Base-by-base conservation (phyloP, 1,140 invertebrate species). In the Drosophila teissieri region DNA sequence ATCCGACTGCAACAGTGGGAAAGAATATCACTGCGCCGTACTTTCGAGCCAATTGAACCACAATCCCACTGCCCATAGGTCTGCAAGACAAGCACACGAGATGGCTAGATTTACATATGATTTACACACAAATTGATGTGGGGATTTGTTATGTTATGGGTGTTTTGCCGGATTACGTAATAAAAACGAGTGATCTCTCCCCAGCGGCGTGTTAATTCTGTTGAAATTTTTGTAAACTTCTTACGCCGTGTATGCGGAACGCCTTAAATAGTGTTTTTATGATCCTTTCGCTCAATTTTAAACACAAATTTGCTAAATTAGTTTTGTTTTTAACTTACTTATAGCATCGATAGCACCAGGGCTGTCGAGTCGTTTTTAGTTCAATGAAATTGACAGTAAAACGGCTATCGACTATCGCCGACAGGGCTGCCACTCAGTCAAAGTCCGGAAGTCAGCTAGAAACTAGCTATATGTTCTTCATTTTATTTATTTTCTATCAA, bases 21-120 rank as follows among this genome's bases (percentile, higher is more conserved):
- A 96, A 95, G 56, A 95, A 79, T 68, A 95, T 93, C 70, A 94
- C 94, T 68, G 94, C 84, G 54, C 94, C 92, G 92, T 96, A 96
- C 78, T 93, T 93, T 56, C 92, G 86, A 74, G 90, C 84, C 68
- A 92, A 57, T 55, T 80, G 82, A 42, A 70, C 61, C 58, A 90
- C 76, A 67, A 86, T 68, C 64, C 74, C 80, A 88, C 80, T 83
- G 78, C 90, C 91, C 91, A 91, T 91, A 69, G 67, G 78, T 88
- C 57, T 73, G 80, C 58, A 78, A 86, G 70, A 88, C 83, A 75
- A 75, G 55, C 51, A 77, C 73, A 58, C 64, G 24, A 56, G 40
- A 67, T 78, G 53, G 54, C 36, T 36, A 31, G 52, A 22, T 39
- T 39, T 39, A 31, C 31, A 31, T 31, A 68, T 62, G 34, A 48